Percentiles rank a stretch among this genome's conserved stretches.
phyloP scores from a whole-genome alignment of 2,888 invertebrate species.

The Polyommatus iphigenia region DNA sequence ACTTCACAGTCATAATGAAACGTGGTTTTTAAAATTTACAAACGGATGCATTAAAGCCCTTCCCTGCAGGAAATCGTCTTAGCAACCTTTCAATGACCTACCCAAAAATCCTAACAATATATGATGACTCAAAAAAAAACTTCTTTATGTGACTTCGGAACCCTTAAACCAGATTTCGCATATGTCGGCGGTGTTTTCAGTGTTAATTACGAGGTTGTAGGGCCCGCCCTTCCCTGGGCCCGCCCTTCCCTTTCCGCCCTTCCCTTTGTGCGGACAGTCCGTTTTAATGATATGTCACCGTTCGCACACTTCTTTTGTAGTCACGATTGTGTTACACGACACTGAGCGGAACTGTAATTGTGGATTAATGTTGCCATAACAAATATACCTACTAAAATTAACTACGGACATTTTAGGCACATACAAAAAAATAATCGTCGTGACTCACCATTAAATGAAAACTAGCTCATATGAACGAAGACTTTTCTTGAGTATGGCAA shows the following conservation, averaged over 20 bases:
- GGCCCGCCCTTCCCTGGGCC: neutral
- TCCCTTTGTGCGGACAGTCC: neutral
- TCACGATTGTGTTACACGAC: neutral
- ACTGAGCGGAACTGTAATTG: neutral
- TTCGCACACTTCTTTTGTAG: slow-evolving; percentile 1
- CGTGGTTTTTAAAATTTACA: no score
- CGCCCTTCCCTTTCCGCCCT: neutral
- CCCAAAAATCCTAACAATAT: no score
- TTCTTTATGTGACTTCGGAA: neutral
- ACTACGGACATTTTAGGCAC: neutral
- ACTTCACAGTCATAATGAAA: no score
- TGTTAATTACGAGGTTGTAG: slow-evolving; percentile 5
- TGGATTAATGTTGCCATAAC: slow-evolving; percentile 1
- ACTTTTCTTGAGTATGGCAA: neutral
- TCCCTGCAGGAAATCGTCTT: no score
- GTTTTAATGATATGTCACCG: neutral
- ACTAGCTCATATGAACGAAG: neutral
- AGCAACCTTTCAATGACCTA: no score
- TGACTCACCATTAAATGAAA: no score
- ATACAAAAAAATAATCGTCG: neutral
- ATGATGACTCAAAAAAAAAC: no score
- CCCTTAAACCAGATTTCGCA: neutral
- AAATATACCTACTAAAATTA: neutral
- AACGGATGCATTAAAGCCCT: no score
- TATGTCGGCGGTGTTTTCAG: neutral